A percentile compares a stretch with the other conserved stretches of the same genome.
These are phyloP conservation scores for Ammospiza nelsoni DNA, from an alignment of 2,113 vertebrate genomes.

Conservation along the genomic window DNA sequence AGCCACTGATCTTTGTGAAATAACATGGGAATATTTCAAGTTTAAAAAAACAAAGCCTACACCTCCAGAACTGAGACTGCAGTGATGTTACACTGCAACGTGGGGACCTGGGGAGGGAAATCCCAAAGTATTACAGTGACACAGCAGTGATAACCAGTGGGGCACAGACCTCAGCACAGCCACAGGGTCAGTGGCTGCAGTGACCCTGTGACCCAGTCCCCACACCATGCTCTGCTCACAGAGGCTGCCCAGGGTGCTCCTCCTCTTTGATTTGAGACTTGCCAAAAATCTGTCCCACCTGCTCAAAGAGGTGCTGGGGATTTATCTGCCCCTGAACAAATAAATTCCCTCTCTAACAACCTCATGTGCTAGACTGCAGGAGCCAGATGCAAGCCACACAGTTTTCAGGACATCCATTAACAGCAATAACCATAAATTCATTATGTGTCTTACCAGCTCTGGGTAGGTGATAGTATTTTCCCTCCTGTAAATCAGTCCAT, in stretches of 20 bases:
- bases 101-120: fast-evolving
- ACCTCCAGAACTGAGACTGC: not conserved
- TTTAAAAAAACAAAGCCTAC: no score
- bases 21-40: not conserved
- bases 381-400: not conserved
- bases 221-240: fast-evolving
- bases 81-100: not conserved
- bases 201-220: not conserved
- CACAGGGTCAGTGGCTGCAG: not conserved
- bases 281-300: not conserved
- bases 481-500: not conserved
- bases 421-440: not conserved
- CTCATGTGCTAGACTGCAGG: not conserved
- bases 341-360: not conserved
- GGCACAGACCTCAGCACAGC: not conserved
- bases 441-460: not conserved
- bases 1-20: not conserved
- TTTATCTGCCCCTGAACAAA: not conserved
- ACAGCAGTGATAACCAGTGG: not conserved
- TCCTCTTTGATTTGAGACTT: fast-evolving
- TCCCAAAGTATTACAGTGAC: not conserved
- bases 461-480: not conserved
- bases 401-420: not conserved
- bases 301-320: not conserved
- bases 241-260: not conserved